These are phyloP conservation scores for Bufo gargarizans DNA, from an alignment of 2,113 vertebrate genomes.

Conservation along the genomic window DNA sequence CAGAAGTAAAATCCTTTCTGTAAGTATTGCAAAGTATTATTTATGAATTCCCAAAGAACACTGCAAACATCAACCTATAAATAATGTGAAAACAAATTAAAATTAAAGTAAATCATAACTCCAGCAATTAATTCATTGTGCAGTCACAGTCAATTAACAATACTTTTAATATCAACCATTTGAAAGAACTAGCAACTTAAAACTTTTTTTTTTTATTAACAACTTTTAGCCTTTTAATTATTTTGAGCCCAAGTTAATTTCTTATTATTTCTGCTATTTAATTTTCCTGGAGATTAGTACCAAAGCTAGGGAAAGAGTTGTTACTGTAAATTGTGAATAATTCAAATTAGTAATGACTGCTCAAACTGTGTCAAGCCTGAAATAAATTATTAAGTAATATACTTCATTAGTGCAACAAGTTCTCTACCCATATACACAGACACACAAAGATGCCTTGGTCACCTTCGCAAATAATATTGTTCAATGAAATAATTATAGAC, in stretches of 20 bases:
- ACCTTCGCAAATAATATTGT: background rate
- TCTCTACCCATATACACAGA: background rate
- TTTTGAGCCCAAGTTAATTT: background rate
- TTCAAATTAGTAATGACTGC: background rate
- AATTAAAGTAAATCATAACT: background rate
- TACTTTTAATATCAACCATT: background rate
- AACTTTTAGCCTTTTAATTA: background rate
- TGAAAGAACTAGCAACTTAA: background rate
- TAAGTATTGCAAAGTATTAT: background rate
- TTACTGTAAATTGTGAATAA: background rate
- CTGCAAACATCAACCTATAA: background rate
- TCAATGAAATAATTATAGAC: too few relatives aligned
- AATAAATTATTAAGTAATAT: background rate
- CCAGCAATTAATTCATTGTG: background rate
- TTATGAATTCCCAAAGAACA: background rate
- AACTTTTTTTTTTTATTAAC: background rate
- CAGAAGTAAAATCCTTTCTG: too few relatives aligned
- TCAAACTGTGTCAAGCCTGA: background rate
- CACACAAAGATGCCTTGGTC: background rate
- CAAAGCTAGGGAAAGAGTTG: background rate
- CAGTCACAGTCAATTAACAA: background rate
- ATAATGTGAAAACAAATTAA: background rate
- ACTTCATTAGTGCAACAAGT: background rate
- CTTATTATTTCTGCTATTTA: background rate
- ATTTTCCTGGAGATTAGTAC: background rate